phyloP scores from a whole-genome alignment of 2,888 invertebrate genomes.

The Ethmia dodecea region DNA sequence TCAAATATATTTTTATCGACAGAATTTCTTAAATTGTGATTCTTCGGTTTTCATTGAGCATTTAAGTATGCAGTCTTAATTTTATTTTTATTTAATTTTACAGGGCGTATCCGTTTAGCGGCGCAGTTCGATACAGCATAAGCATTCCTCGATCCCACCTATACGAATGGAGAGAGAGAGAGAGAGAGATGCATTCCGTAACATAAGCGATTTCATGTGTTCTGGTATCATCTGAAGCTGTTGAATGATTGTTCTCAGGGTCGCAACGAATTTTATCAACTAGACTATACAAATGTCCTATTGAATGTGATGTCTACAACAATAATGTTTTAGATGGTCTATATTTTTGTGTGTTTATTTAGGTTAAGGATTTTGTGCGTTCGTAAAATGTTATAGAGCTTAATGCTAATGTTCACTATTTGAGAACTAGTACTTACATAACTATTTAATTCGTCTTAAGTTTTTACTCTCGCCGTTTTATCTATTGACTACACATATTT shows the following conservation, averaged over 20 bases:
- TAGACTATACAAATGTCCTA: conserved; percentile 68
- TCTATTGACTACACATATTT: conserved; percentile 14
- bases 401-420: background rate
- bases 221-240: conserved; percentile 37
- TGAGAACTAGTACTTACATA: no score
- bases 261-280: conserved; percentile 70
- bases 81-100: no score
- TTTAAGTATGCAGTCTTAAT: no score
- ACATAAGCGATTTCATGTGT: conserved; percentile 34
- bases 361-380: conserved; percentile 58
- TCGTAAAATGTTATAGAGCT: conserved; percentile 62
- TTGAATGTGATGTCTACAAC: conserved; percentile 73
- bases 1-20: no score
- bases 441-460: background rate
- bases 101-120: conserved; percentile 68
- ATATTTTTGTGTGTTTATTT: conserved; percentile 74
- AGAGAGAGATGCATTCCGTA: conserved; percentile 53
- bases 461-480: conserved; percentile 9
- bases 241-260: conserved; percentile 46
- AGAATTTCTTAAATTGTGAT: no score
- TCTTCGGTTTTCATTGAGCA: no score
- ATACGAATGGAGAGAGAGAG: no score
- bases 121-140: conserved; percentile 64
- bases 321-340: conserved; percentile 69
- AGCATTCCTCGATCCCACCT: conserved; percentile 49